Evolutionary conservation across 2,888 invertebrate genomes (phyloP).

Genomic region (Bhutanitis thaidina): DNA sequence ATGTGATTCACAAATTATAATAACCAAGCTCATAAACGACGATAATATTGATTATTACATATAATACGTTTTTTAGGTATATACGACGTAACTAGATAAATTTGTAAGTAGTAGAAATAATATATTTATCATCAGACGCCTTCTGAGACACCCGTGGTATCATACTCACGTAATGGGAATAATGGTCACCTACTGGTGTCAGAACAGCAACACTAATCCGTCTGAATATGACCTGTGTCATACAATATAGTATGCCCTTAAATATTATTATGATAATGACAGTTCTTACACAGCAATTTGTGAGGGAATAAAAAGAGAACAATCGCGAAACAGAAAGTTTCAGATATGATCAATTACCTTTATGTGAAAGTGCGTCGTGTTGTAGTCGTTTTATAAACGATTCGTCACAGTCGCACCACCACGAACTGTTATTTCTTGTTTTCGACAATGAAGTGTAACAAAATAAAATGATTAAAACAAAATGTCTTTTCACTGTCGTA

Average conservation of each 20-base stretch:
- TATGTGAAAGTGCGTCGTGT: constrained; percentile 35
- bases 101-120: too few species aligned
- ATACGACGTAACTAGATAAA: too few species aligned
- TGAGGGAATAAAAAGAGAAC: constrained; percentile 33
- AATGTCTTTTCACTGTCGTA: too few species aligned
- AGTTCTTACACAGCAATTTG: constrained; percentile 20
- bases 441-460: constrained; percentile 5
- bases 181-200: too few species aligned
- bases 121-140: too few species aligned
- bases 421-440: constrained; percentile 6
- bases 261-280: not conserved
- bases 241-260: too few species aligned
- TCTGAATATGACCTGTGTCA: too few species aligned
- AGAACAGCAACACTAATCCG: too few species aligned
- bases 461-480: not conserved
- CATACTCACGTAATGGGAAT: too few species aligned
- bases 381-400: constrained; percentile 27
- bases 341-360: constrained; percentile 38
- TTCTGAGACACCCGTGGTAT: too few species aligned
- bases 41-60: too few species aligned
- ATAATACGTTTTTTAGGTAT: too few species aligned
- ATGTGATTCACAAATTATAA: constrained; percentile 10
- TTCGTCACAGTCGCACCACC: constrained; percentile 17
- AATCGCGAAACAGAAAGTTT: constrained; percentile 38
- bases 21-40: not conserved